Conservation (phyloP, 2,113 vertebrate genomes). For the Ranitomeya variabilis region DNA sequence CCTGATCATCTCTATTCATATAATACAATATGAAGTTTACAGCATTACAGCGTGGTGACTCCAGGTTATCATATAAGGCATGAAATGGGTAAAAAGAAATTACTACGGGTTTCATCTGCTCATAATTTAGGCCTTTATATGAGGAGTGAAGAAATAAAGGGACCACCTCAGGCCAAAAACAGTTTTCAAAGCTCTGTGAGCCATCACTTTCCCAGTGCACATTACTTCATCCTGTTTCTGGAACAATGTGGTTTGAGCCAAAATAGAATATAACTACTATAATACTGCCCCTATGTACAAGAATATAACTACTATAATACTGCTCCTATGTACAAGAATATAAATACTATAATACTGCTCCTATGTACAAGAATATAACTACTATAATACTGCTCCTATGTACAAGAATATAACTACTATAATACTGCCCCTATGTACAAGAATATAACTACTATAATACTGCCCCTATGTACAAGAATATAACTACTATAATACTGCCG, state of each 20-base stretch:
- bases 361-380: constrained; percentile 6
- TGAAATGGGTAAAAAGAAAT: neutral
- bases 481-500: too few species aligned
- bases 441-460: too few species aligned
- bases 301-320: constrained; percentile 12
- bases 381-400: neutral
- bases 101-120: neutral
- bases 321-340: neutral
- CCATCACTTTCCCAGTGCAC: neutral
- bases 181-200: neutral
- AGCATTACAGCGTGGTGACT: neutral
- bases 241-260: neutral
- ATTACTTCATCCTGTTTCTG: neutral
- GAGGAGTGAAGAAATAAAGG: neutral
- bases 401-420: constrained; percentile 7
- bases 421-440: neutral
- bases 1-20: neutral
- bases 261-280: neutral
- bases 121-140: neutral
- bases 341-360: neutral
- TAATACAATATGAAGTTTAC: neutral
- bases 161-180: neutral
- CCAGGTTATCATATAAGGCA: neutral
- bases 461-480: too few species aligned
- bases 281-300: neutral